Conservation (phyloP, 2,113 vertebrate species). For the Tonatia bakeri region DNA sequence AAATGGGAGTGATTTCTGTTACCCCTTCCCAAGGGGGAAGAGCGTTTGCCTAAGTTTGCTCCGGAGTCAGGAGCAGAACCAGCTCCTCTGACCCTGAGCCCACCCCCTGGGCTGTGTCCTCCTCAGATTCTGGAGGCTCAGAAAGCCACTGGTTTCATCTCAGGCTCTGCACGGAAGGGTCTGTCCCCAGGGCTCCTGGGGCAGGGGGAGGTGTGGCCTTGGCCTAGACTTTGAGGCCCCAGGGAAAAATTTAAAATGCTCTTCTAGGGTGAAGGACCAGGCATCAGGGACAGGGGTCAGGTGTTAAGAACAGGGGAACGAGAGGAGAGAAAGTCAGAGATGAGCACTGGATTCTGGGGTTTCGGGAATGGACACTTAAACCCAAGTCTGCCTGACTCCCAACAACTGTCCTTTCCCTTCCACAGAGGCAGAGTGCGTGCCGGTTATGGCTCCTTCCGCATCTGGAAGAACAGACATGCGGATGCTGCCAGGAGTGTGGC, state of each 20-base stretch:
- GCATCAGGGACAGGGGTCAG: not conserved
- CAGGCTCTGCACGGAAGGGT: not conserved
- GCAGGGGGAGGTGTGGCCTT: not conserved
- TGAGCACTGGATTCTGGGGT: not conserved
- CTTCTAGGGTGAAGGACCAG: not conserved
- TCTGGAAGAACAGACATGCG: not conserved
- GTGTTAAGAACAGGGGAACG: not conserved
- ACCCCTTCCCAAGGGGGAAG: not conserved
- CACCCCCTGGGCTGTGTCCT: not conserved
- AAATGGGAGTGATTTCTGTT: rapidly evolving
- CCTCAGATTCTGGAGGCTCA: not conserved
- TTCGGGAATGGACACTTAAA: not conserved
- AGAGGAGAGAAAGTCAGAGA: not conserved
- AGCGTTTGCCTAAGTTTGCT: not conserved
- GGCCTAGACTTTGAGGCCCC: not conserved
- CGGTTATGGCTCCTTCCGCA: not conserved
- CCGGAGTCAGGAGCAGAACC: not conserved
- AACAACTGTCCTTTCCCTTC: not conserved
- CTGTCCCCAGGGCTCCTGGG: not conserved
- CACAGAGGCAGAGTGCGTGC: not conserved
- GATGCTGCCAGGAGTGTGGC: not conserved
- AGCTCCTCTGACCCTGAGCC: not conserved
- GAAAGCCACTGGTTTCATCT: not conserved
- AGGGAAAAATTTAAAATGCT: not conserved
- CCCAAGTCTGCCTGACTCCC: not conserved